Evolutionary conservation across 1,140 invertebrate genomes (phyloP), one percentile per base, ranked within the genome.

Genomic region (Triops cancriformis): DNA sequence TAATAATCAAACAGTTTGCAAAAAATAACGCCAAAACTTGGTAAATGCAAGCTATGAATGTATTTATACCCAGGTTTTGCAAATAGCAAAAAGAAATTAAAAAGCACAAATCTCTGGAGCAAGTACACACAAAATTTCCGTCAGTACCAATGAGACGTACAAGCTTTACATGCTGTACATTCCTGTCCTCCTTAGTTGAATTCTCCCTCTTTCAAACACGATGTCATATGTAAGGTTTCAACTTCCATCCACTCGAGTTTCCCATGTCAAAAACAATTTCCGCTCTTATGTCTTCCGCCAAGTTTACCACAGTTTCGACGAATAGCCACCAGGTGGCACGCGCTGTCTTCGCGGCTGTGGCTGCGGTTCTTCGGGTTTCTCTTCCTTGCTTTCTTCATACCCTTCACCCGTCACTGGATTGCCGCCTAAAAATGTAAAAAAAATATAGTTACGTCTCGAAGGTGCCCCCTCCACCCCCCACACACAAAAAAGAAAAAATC

Each of bases 341-440:
- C 77, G 77, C 23, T 42, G 27, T 28, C 77, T 72, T 27, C 77
- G 27, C 26, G 73, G 72, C 26, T 78, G 42, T 41, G 74, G 73
- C 43, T 74, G 31, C n/a, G 23, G 26, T 51, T 43, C 23, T 45
- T 78, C 72, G 27, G 77, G 64, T 45, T 45, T 73, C 31, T 78
- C 77, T 26, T 78, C 72, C 73, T 78, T 78, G 37, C 74, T 41
- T 11, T 41, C 77, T 14, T 72, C 77, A 37, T 78, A 78, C 11
- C 77, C 77, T 31, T 78, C 77, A 73, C 77, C 77, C n/a, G 77
- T 78, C 28, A 78, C 77, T 28, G 77, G 77, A 43, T 78, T 78
- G 26, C 77, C 77, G 75, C 18, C 37, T 27, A 73, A 74, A n/a
- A 78, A 78, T 42, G 14, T 11, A 43, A 43, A 74, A 73, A 31